Percentiles rank a stretch among this genome's conserved stretches.
phyloP scores from a whole-genome alignment of 1,140 invertebrate genomes.

The Thrips palmi region DNA sequence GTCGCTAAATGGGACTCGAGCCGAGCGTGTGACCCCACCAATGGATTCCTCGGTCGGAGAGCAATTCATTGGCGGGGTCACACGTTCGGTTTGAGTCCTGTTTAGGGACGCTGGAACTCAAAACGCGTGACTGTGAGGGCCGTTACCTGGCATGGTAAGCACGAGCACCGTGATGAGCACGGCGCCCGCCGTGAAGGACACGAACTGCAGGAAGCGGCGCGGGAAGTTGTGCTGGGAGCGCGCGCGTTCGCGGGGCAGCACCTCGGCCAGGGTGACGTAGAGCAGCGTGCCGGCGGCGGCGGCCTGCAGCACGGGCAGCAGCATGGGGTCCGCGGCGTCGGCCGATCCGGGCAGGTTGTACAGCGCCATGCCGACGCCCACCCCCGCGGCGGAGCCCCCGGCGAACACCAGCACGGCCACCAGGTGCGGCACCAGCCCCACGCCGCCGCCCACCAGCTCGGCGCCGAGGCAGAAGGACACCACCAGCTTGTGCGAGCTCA shows the following conservation, averaged over 20 bases:
- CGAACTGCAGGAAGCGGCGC: no score
- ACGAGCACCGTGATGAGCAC: no score
- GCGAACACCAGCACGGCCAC: slow-evolving; percentile 41
- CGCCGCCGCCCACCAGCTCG: slow-evolving; percentile 33
- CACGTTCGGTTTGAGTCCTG: no score
- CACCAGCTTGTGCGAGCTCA: slow-evolving; percentile 57
- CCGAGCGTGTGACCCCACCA: no score
- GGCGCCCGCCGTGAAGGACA: no score
- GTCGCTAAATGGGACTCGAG: no score
- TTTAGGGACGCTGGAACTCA: no score
- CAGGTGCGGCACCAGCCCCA: slow-evolving; percentile 24
- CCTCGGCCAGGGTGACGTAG: slow-evolving; percentile 84
- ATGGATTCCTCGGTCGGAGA: no score
- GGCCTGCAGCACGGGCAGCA: slow-evolving; percentile 29
- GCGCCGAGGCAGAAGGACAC: slow-evolving; percentile 60
- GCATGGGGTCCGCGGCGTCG: not conserved
- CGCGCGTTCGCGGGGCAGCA: slow-evolving; percentile 59
- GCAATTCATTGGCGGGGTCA: no score
- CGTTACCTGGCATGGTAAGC: no score
- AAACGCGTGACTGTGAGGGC: no score
- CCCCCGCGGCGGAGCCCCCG: slow-evolving; percentile 42
- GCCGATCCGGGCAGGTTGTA: no score
- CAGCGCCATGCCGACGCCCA: slow-evolving; percentile 35
- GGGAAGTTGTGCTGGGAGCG: slow-evolving; percentile 35
- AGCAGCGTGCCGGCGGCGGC: slow-evolving; percentile 80